A percentile compares a stretch with the other conserved stretches of the same genome.
phyloP scores from a whole-genome alignment of 2,888 invertebrate genomes.

The Byasa hedistus region DNA sequence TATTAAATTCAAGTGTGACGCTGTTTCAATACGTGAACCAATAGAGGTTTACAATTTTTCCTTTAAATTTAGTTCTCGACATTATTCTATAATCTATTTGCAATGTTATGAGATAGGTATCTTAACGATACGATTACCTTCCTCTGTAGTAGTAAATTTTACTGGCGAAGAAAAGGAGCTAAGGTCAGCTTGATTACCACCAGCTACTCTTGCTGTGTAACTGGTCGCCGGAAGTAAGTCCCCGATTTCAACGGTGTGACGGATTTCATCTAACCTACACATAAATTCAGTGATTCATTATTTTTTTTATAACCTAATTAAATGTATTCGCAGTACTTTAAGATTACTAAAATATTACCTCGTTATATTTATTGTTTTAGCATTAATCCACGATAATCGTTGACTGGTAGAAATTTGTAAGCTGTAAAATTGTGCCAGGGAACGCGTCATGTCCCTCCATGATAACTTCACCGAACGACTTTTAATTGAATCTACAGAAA shows the following conservation, averaged over 20 bases:
- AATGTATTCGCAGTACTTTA: not conserved
- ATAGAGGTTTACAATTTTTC: too few relatives aligned
- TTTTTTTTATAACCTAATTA: not conserved
- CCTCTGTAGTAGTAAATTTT: slow-evolving; percentile 71
- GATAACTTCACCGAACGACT: slow-evolving; percentile 70
- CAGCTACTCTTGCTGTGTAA: slow-evolving; percentile 69
- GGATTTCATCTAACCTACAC: slow-evolving; percentile 61
- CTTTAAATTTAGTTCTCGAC: not conserved
- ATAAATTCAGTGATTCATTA: slow-evolving; percentile 8
- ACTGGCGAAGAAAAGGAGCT: slow-evolving; percentile 68
- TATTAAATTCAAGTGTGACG: not conserved
- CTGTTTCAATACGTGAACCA: too few relatives aligned
- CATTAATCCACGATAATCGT: slow-evolving; percentile 64
- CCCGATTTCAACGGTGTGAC: slow-evolving; percentile 64
- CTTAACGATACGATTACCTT: slow-evolving; percentile 57
- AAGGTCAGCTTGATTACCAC: slow-evolving; percentile 70
- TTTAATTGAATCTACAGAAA: slow-evolving; percentile 69
- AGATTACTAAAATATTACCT: slow-evolving; percentile 51
- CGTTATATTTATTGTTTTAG: slow-evolving; percentile 65
- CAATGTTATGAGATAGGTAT: not conserved
- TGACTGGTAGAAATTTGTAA: slow-evolving; percentile 65
- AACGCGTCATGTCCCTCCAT: slow-evolving; percentile 65
- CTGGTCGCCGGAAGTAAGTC: slow-evolving; percentile 67
- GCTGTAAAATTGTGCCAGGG: slow-evolving; percentile 69
- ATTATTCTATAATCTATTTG: not conserved